Evolutionary conservation across 2,113 vertebrate species (phyloP), one percentile per base, ranked within the genome.

Genomic region (Callopanchax toddi): DNA sequence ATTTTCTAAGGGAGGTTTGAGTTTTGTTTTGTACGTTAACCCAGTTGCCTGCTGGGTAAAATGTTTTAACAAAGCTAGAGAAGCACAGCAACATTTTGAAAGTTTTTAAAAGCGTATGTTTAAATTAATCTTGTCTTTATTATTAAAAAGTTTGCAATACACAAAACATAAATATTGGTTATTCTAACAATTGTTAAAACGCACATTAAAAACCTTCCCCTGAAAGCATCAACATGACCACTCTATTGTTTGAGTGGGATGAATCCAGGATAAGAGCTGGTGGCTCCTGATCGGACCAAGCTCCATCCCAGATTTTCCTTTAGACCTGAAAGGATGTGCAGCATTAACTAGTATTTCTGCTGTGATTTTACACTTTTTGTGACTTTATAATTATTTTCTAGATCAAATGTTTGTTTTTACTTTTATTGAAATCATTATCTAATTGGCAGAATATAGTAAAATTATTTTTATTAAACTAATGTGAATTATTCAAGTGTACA

Each of bases 251-350:
- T 43, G 58, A 36, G 29, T 37, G 22, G 44, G 64, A 79, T 84
- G 74, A 71, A 82, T 77, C 67, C 67, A 78, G 10, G 44, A 22
- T 42, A 54, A 11, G 20, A 1, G 49, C 9, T 9, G 39, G 5
- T 39, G 44, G 46, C 75, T 72, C 81, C 16, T 3, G 61, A 36
- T 45, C 51, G 20, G 74, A 48, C 43, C 7, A 0, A 73, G 26
- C 0, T 91, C 91, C 85, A 76, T 75, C 56, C 74, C 90, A 55
- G 43, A 40, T 82, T 89, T 92, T 91, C 22, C 60, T 39, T 39
- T 16, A 20, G 12, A 4, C 83, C 74, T 17, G 43, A 60, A 58
- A 72, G 64, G 74, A 39, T 13, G 20, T 21, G 62, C 78, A 56
- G 75, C 36, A 32, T 57, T 79, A 78, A 82, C 71, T 83, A 32